These are phyloP conservation scores for Rhopalosiphum padi DNA, from an alignment of 1,140 invertebrate genomes.

Conservation along the genomic window DNA sequence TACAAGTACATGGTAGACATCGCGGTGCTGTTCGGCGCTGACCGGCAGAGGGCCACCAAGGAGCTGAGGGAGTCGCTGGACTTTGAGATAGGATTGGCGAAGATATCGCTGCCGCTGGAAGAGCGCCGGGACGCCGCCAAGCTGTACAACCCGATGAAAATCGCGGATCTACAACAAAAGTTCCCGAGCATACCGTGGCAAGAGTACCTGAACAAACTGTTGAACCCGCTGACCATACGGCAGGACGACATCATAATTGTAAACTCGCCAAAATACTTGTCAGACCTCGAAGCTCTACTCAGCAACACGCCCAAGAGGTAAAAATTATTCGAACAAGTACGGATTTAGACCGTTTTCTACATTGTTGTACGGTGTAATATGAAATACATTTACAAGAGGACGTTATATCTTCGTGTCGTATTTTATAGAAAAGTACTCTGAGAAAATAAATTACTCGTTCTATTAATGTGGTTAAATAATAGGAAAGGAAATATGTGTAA, in stretches of 20 bases:
- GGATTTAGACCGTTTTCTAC: no score
- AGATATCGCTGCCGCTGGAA: conserved; percentile 90
- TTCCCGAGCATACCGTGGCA: conserved; percentile 82
- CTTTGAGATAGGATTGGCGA: conserved; percentile 93
- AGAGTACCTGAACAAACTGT: conserved; percentile 80
- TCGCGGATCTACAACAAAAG: conserved; percentile 75
- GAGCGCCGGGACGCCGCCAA: conserved; percentile 89
- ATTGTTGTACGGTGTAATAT: no score
- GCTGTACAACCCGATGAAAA: conserved; percentile 89
- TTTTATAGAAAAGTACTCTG: no score
- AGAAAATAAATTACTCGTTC: not conserved
- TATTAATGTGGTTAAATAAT: not conserved
- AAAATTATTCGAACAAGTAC: conserved; percentile 44
- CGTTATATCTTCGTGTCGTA: no score
- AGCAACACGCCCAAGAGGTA: conserved; percentile 68
- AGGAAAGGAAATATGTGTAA: no score
- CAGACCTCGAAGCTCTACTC: conserved; percentile 71
- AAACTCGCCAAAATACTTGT: conserved; percentile 79
- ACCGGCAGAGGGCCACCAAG: conserved; percentile 71
- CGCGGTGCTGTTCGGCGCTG: conserved; percentile 84
- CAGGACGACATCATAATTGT: conserved; percentile 81
- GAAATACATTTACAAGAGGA: no score
- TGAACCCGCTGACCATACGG: conserved; percentile 71
- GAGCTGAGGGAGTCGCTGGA: conserved; percentile 84
- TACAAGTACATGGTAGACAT: conserved; percentile 87